Evolutionary conservation across 2,888 invertebrate genomes (phyloP), one percentile per base, ranked within the genome.

Genomic region (Drosophila anomalipes): DNA sequence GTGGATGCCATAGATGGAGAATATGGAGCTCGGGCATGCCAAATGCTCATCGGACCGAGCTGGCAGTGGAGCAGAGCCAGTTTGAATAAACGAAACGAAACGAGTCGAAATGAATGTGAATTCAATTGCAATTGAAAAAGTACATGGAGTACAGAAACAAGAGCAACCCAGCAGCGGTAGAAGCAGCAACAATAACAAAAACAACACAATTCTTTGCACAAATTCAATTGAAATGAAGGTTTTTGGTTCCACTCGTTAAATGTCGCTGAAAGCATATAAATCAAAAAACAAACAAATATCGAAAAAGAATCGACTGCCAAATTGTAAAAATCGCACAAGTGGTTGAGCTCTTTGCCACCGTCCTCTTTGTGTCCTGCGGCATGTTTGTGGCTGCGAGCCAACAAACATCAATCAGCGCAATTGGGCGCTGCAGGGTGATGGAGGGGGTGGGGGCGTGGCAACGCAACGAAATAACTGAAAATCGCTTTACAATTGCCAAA

Each of bases 401-500:
- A 39, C 77, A 86, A 87, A 86, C 85, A 89, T 86, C 85, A 86
- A 89, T 89, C 85, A 82, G 83, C 12, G 52, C 73, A 57, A 54
- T 70, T 54, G 59, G 64, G 54, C 61, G 74, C 52, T 19, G 16
- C n/a, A 19, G 33, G 28, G 30, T 12, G 33, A 12, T 19, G 30
- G 9, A 30, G 19, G 26, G 9, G 10, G 35, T 19, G 33, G 9
- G 28, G 26, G 30, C 47, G 35, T 64, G 52, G 61, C 53, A 69
- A 62, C 60, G 53, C 73, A 85, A 76, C 62, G 86, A 82, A 81
- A 91, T 86, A 89, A 91, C 91, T 91, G 92, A 92, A 93, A 93
- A 93, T 93, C 92, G 92, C 89, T 93, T 91, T 91, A 92, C 93
- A 92, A 93, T 92, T 92, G 93, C 91, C 92, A 51, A 86, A 86